Conservation (phyloP, 1,140 invertebrate genomes). For the Eciton burchellii region DNA sequence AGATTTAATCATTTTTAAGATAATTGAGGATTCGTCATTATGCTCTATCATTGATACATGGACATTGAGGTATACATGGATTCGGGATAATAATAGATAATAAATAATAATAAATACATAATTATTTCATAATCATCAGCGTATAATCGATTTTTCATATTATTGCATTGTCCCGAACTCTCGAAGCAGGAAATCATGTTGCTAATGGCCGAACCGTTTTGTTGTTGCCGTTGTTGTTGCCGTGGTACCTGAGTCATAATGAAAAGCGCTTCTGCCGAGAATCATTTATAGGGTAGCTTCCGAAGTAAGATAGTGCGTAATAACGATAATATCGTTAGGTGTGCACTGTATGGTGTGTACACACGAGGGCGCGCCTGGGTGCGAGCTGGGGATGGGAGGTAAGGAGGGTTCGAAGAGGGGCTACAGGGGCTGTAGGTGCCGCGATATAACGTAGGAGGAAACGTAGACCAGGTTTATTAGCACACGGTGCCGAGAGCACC, state of each 20-base stretch:
- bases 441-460: conserved; percentile 78
- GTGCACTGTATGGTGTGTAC: conserved; percentile 65
- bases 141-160: neutral
- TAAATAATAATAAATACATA: no score
- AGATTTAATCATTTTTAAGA: neutral
- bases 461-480: conserved; percentile 81
- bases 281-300: conserved; percentile 77
- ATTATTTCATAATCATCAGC: neutral
- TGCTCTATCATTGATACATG: no score
- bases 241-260: conserved; percentile 63
- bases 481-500: conserved; percentile 73
- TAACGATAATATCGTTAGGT: conserved; percentile 82
- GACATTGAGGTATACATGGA: no score
- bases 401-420: neutral
- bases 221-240: conserved; percentile 31
- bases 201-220: conserved; percentile 62
- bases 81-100: no score
- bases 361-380: conserved; percentile 55
- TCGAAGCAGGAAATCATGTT: conserved; percentile 23
- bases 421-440: conserved; percentile 64
- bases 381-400: neutral
- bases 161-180: conserved; percentile 1
- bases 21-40: neutral
- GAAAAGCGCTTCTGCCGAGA: conserved; percentile 73
- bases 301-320: conserved; percentile 80